Evolutionary conservation across 2,888 invertebrate species (phyloP).

Genomic region (Aleiodes testaceus): DNA sequence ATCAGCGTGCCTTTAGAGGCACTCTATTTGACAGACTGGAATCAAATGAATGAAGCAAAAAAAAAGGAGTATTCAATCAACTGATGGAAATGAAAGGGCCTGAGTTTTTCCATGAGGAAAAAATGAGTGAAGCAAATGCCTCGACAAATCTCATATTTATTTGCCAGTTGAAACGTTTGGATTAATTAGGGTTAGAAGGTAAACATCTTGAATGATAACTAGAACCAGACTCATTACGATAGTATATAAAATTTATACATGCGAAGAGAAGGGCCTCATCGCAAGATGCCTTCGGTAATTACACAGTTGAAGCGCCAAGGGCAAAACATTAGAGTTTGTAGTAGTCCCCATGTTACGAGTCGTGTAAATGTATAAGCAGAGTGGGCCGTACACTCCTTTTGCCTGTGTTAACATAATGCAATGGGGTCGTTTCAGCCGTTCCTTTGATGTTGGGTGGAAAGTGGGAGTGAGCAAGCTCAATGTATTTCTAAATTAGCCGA

Average conservation of each 20-base stretch:
- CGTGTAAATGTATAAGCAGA: slow-evolving; percentile 19
- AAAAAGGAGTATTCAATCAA: slow-evolving; percentile 29
- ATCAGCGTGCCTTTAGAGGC: slow-evolving; percentile 6
- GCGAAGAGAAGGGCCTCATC: slow-evolving; percentile 3
- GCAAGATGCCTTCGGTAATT: slow-evolving; percentile 22
- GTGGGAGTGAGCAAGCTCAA: slow-evolving; percentile 21
- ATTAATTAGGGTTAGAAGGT: slow-evolving; percentile 5
- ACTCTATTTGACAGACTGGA: neutral
- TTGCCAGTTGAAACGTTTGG: neutral
- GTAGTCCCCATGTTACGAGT: neutral
- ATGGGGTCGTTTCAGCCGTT: slow-evolving; percentile 21
- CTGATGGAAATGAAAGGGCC: slow-evolving; percentile 21
- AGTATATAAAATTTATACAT: neutral
- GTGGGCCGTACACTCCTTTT: slow-evolving; percentile 14
- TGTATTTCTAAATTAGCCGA: slow-evolving; percentile 42
- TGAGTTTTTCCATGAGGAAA: neutral
- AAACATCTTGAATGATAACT: neutral
- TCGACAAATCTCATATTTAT: neutral
- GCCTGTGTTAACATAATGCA: slow-evolving; percentile 45
- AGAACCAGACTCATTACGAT: neutral
- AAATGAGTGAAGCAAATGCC: neutral
- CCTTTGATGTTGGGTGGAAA: slow-evolving; percentile 37
- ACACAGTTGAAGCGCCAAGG: slow-evolving; percentile 30
- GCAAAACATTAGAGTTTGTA: slow-evolving; percentile 9
- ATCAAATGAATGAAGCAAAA: slow-evolving; percentile 2